Conservation (phyloP, 2,113 vertebrate genomes). For the Chiloscyllium plagiosum region DNA sequence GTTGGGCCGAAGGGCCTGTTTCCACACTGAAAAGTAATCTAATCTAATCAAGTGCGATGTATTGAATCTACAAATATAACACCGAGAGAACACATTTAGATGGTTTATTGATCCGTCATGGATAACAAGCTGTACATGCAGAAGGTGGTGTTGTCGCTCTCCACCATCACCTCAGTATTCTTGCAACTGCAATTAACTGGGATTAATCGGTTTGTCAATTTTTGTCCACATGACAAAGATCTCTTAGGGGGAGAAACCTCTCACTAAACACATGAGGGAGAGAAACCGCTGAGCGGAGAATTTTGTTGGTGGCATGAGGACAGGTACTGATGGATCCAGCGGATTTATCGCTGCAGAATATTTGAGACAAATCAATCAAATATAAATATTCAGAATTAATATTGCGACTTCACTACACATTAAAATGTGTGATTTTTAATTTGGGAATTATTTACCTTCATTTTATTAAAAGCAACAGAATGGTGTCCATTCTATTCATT, state of each 20-base stretch:
- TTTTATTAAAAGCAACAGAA: no score
- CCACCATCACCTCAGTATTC: conserved; percentile 43
- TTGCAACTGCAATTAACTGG: not conserved
- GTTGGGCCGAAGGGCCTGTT: no score
- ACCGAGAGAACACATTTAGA: no score
- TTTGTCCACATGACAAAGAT: conserved; percentile 57
- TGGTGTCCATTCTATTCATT: no score
- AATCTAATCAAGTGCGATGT: no score
- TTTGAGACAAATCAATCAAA: not conserved
- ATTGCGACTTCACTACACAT: not conserved
- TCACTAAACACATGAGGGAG: conserved; percentile 63
- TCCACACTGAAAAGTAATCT: no score
- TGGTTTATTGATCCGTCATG: not conserved
- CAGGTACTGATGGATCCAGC: conserved; percentile 50
- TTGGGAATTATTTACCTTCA: no score
- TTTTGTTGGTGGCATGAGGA: conserved; percentile 52
- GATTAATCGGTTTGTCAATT: conserved; percentile 43
- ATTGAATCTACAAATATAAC: no score
- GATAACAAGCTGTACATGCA: conserved; percentile 39
- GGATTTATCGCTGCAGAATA: fast-evolving
- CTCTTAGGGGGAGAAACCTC: conserved; percentile 58
- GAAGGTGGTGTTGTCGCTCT: not conserved
- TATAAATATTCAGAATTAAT: not conserved
- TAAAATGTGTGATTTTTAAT: no score
- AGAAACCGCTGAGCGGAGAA: conserved; percentile 24